Conservation (phyloP, 2,113 vertebrate species). For the Hucho hucho region DNA sequence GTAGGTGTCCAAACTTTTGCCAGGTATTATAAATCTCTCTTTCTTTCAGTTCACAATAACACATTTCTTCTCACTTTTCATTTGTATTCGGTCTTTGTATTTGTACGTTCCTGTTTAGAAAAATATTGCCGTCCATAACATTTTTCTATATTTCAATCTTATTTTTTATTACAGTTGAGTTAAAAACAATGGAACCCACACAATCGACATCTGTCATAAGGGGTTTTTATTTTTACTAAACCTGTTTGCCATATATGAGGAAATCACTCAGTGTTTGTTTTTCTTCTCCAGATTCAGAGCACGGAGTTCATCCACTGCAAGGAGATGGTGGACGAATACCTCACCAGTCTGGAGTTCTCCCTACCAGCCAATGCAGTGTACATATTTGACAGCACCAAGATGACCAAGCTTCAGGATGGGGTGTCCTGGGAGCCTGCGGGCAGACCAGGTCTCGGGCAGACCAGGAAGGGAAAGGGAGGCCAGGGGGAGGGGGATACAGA, state of each 20-base stretch:
- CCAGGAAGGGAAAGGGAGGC: background rate
- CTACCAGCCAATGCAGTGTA: conserved; percentile 62
- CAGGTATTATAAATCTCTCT: too few species aligned
- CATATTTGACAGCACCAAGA: conserved; percentile 56
- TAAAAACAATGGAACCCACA: too few species aligned
- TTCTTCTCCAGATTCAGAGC: conserved; percentile 57
- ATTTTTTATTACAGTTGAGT: too few species aligned
- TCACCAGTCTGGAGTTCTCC: conserved; percentile 59
- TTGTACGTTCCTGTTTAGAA: too few species aligned
- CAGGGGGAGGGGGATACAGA: conserved; percentile 41
- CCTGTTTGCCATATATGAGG: conserved; percentile 1
- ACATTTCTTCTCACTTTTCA: too few species aligned
- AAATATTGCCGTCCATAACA: too few species aligned
- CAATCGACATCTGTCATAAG: background rate
- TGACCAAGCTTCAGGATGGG: conserved; percentile 21
- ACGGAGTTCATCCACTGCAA: conserved; percentile 72
- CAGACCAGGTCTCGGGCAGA: background rate
- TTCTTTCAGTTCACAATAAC: too few species aligned
- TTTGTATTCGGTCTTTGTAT: too few species aligned
- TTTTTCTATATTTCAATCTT: too few species aligned
- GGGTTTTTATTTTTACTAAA: background rate
- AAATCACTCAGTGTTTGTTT: background rate
- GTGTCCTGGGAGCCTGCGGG: background rate
- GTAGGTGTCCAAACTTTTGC: too few species aligned
- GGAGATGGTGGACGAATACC: conserved; percentile 70